Evolutionary conservation across 2,113 vertebrate genomes (phyloP).

Genomic region (Lagopus muta): DNA sequence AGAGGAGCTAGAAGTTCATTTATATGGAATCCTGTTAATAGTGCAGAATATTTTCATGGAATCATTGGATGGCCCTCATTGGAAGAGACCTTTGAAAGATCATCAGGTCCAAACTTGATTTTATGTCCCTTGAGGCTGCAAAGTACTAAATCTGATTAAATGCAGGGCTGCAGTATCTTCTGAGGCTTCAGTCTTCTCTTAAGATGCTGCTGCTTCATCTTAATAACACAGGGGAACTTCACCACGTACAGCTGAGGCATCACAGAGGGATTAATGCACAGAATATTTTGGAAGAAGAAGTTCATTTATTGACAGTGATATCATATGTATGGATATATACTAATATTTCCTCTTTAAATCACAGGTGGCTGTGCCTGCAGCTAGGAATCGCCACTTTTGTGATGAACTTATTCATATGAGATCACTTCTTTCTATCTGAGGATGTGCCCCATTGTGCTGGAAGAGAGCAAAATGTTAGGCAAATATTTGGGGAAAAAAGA

Average conservation of each 20-base stretch:
- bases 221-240: not conserved
- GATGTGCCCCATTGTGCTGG: not conserved
- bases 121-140: slow-evolving; percentile 27
- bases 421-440: accelerated
- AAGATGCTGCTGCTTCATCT: not conserved
- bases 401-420: not conserved
- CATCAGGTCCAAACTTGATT: not conserved
- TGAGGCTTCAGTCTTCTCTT: not conserved
- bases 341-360: not conserved
- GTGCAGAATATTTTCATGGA: not conserved
- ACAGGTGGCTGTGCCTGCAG: not conserved
- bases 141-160: not conserved
- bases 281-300: not conserved
- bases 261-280: not conserved
- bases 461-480: not conserved
- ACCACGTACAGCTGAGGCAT: not conserved
- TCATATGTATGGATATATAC: not conserved
- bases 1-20: not conserved
- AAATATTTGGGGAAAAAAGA: not conserved
- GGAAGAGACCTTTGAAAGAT: not conserved
- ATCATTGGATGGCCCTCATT: not conserved
- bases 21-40: not conserved
- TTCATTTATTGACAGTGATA: not conserved
- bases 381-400: not conserved
- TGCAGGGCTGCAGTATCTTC: not conserved